Evolutionary conservation across 2,113 vertebrate genomes (phyloP), one percentile per base, ranked within the genome.

Genomic region (Lagopus leucura): DNA sequence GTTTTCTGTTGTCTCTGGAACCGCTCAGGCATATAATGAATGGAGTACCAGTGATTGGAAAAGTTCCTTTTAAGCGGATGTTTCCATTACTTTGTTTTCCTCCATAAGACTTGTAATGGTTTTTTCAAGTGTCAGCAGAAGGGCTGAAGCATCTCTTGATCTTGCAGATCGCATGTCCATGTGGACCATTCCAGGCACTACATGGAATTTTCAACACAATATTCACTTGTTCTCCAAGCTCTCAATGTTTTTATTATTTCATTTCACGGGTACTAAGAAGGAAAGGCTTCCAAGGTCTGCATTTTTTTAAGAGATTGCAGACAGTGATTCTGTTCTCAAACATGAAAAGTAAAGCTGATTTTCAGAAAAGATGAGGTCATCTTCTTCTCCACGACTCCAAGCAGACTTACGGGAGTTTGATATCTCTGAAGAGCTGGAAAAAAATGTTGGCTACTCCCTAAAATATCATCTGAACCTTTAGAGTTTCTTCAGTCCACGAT

Each of bases 1-100:
- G 89, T 94, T 96, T 90, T 97, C 94, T 98, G 98, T 97, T 98
- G 97, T 98, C 98, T 96, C 98, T 98, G 98, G 98, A 98, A 98
- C 96, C 95, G 97, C 96, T 98, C 97, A 96, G 93, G 96, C 96
- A 93, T 86, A 89, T 97, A 98, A 98, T 97, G 96, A 97, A 98
- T 97, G 97, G 97, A 97, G 97, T 98, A 97, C 95, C 97, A 97
- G 91, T 97, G 98, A 98, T 94, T 98, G 97, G 97, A 98, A 98
- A 97, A 77, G 94, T 87, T 97, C 95, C 89, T 97, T 94, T 95
- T 82, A 84, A 91, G 82, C 88, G 94, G 97, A 96, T 97, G 97
- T 98, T 98, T 98, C 97, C 97, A 97, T 97, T 96, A 97, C 97
- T 97, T 98, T 98, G 95, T 97, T 98, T 98, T 97, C 94, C 85